phyloP scores from a whole-genome alignment of 2,113 vertebrate genomes.

The Pterocles burchelli region DNA sequence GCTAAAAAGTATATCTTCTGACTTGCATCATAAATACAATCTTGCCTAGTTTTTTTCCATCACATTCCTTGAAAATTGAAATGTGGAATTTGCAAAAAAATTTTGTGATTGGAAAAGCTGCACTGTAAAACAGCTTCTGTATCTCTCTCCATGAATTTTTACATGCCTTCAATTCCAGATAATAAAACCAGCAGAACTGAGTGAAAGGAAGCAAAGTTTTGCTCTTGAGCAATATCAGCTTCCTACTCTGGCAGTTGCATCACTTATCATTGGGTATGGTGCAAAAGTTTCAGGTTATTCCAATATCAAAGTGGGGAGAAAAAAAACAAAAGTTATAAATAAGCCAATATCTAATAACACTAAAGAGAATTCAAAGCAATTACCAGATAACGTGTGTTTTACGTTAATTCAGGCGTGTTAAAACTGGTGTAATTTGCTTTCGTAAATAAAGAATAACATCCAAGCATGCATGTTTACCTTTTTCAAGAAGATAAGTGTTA shows the following conservation, averaged over 20 bases:
- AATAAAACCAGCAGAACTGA: neutral
- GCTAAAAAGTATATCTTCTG: neutral
- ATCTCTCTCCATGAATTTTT: neutral
- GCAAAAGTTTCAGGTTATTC: neutral
- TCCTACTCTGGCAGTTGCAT: neutral
- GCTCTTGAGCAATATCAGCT: neutral
- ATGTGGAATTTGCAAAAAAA: neutral
- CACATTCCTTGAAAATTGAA: neutral
- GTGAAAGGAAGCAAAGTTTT: neutral
- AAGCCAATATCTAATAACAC: neutral
- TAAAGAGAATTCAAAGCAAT: conserved; percentile 28
- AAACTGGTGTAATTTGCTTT: conserved; percentile 65
- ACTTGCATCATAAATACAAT: neutral
- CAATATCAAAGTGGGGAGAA: neutral
- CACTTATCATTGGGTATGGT: neutral
- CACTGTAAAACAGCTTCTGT: neutral
- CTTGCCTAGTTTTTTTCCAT: neutral
- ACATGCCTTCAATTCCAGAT: neutral
- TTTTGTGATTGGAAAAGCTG: neutral
- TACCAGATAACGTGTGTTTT: conserved; percentile 47
- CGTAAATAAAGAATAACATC: conserved; percentile 67
- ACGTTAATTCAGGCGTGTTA: conserved; percentile 53
- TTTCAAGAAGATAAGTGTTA: conserved; percentile 61
- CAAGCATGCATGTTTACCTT: conserved; percentile 55
- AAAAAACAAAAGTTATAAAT: neutral